Base-by-base conservation (phyloP, 2,113 vertebrate species). In the Lucifuga dentata region DNA sequence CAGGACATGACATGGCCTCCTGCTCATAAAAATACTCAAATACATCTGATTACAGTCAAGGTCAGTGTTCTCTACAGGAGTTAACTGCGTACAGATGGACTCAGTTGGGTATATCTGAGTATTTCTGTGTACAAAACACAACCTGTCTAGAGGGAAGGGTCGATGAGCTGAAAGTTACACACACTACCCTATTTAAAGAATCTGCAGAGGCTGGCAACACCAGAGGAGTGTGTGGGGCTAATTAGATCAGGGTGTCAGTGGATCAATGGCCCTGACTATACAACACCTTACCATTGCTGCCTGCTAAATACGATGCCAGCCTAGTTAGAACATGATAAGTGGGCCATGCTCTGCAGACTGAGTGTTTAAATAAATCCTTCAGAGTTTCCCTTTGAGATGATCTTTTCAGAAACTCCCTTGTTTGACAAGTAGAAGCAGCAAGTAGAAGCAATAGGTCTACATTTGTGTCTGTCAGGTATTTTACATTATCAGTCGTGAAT, bases 1-100 rank as follows among this genome's bases (percentile, higher is more conserved):
- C 58, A 62, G 44, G 58, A 73, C 41, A 52, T 83, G 77, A 80
- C 76, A 66, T 51, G 15, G n/a, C 57, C 66, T 76, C 77, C 70
- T 38, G 68, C 68, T 66, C 53, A 73, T 20, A 24, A 52, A 58
- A 51, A 83, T 75, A 78, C 79, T 80, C 62, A 73, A 46, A 73
- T 55, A 63, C 8, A 20, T 23, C 73, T 13, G 48, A 46, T 60
- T 55, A 38, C 51, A n/a, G 40, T 29, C 63, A 80, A 80, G 78
- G 69, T 82, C 71, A 45, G 60, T 6, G 15, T 16, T 56, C 53
- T 73, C 57, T 13, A 0, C 17, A 17, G 48, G 38, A 68, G 64
- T 32, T 80, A 84, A 86, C 77, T 24, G 49, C 39, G 35, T 59
- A 48, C 78, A 80, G 88, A 86, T 80, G 83, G 78, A 81, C 57